Conservation (phyloP, 2,113 vertebrate genomes). For the Scolopax mira region DNA sequence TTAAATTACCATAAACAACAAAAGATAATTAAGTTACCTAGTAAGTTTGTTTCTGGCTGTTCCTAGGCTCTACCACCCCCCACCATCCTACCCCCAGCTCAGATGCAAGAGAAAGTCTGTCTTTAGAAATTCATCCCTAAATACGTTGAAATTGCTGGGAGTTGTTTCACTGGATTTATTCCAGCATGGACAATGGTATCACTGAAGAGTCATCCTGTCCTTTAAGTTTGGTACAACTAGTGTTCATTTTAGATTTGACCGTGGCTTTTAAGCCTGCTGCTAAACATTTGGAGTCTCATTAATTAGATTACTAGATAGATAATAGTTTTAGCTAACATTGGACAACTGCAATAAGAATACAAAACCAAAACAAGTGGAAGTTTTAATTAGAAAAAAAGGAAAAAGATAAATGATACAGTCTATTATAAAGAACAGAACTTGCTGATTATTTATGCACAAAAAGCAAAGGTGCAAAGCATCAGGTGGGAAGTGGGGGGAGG, state of each 20-base stretch:
- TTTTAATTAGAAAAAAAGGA: not conserved
- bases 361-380: not conserved
- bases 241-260: not conserved
- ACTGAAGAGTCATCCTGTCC: not conserved
- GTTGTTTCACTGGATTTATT: not conserved
- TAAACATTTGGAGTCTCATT: not conserved
- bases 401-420: not conserved
- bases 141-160: not conserved
- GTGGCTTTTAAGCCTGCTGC: not conserved
- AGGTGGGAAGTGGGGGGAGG: not conserved
- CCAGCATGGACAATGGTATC: not conserved
- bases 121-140: not conserved
- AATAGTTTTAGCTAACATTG: not conserved
- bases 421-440: not conserved
- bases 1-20: not conserved
- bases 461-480: not conserved
- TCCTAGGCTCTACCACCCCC: not conserved
- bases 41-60: not conserved
- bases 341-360: not conserved
- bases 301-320: not conserved
- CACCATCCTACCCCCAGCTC: rapidly evolving
- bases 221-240: not conserved
- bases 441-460: not conserved
- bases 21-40: not conserved
- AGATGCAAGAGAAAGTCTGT: not conserved